A percentile compares a stretch with the other conserved stretches of the same genome.
Evolutionary conservation across 2,113 vertebrate species (phyloP).

Genomic region (Crotophaga sulcirostris): DNA sequence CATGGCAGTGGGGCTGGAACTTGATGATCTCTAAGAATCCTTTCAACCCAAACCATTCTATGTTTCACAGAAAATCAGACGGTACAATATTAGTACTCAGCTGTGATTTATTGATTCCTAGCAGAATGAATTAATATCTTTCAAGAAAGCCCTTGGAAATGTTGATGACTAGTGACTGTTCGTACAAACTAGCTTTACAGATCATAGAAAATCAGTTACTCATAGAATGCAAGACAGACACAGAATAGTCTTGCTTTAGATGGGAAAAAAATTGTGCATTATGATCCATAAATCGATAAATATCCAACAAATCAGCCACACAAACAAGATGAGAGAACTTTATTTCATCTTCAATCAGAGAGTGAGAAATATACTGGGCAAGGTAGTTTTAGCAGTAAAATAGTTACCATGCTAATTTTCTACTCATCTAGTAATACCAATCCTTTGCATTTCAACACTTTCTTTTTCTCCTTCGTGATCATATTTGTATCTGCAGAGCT

Average conservation of each 20-base stretch:
- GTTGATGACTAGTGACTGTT: conserved; percentile 11
- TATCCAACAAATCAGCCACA: conserved; percentile 71
- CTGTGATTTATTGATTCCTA: conserved; percentile 53
- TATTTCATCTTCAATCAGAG: conserved; percentile 68
- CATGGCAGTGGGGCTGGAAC: too few relatives aligned
- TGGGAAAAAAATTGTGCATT: conserved; percentile 62
- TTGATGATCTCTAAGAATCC: too few relatives aligned
- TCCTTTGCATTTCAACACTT: not conserved
- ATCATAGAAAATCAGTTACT: conserved; percentile 74
- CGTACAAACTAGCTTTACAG: conserved; percentile 63
- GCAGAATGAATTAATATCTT: conserved; percentile 54
- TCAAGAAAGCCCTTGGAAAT: conserved; percentile 61
- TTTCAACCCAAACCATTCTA: too few relatives aligned
- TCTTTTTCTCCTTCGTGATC: not conserved
- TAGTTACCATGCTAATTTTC: conserved; percentile 50
- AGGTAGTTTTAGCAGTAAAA: conserved; percentile 21
- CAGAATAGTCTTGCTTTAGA: conserved; percentile 67
- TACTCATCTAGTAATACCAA: not conserved
- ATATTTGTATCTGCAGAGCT: conserved; percentile 11
- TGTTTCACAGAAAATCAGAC: conserved; percentile 12
- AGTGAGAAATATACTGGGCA: not conserved
- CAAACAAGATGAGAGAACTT: conserved; percentile 73
- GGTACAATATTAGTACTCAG: not conserved
- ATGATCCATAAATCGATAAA: conserved; percentile 71
- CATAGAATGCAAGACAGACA: conserved; percentile 59